Base-by-base conservation (phyloP, 2,888 invertebrate species). In the Parnassius mnemosyne region DNA sequence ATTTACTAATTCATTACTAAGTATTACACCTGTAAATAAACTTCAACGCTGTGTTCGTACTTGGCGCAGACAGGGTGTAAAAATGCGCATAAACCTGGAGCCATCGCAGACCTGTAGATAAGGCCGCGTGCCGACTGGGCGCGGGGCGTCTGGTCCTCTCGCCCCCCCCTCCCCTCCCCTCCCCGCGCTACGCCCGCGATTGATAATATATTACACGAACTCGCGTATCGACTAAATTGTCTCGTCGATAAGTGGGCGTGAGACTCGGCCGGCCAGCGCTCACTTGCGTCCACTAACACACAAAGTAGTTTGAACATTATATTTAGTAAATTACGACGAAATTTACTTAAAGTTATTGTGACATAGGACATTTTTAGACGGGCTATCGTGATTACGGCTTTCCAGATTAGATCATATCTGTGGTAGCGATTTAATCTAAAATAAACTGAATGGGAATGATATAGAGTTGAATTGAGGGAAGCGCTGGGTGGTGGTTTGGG, bases 201-300 rank as follows among this genome's bases (percentile, higher is more conserved):
- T 83, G 83, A 85, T 85, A 86, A 86, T 20, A 20, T 20, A 87
- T 84, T 80, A 82, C 81, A 79, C 78, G 77, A 76, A 79, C 76
- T 77, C 79, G 77, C 81, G 83, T 80, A 84, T 82, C 85, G 80
- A 79, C 77, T 84, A 82, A 85, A 85, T 84, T 84, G 85, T 81
- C 78, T 79, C 77, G 73, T 78, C 81, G 88, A 86, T 86, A 87
- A 86, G 87, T 87, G 86, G 88, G 87, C 88, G 88, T 76, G 81
- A 72, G 81, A 77, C 74, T 67, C 66, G 64, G 69, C 13, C 52
- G 51, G 25, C 5, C 59, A 34, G 53, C 52, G 59, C 41, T 46
- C 49, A 52, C 52, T n/a, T 16, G 10, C 13, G 9, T 3, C 44
- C 53, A 10, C 3, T n/a, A 51, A 10, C n/a, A 11, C 44, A 11